phyloP scores from a whole-genome alignment of 2,113 vertebrate genomes.

The Chaetodon trifascialis region DNA sequence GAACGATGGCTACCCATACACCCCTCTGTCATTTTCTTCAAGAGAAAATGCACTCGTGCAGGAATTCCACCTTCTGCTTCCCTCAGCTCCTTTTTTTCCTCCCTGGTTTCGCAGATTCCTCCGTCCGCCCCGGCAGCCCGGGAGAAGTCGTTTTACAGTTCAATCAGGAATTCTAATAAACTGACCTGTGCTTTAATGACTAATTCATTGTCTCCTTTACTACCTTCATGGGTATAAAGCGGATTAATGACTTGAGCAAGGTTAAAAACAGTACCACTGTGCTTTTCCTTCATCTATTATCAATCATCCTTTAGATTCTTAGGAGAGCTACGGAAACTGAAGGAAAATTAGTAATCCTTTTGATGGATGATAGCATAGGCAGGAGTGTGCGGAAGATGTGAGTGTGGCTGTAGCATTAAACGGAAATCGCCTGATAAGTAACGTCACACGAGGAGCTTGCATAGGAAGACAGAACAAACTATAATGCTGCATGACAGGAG shows the following conservation, averaged over 20 bases:
- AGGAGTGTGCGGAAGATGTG: conserved; percentile 66
- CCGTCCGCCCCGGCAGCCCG: conserved; percentile 54
- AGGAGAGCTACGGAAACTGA: conserved; percentile 83
- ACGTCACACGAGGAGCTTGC: conserved; percentile 44
- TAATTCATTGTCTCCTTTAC: conserved; percentile 88
- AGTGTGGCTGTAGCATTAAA: conserved; percentile 66
- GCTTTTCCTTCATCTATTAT: conserved; percentile 84
- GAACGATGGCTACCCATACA: conserved; percentile 50
- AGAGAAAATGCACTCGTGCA: conserved; percentile 58
- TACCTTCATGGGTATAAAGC: conserved; percentile 86
- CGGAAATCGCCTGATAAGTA: conserved; percentile 53
- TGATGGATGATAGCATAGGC: conserved; percentile 80
- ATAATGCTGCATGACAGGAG: conserved; percentile 56
- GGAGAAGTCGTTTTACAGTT: conserved; percentile 85
- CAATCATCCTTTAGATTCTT: conserved; percentile 86
- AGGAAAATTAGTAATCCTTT: conserved; percentile 83
- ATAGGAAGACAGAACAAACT: conserved; percentile 45
- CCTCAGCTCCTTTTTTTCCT: conserved; percentile 61
- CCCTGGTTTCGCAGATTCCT: conserved; percentile 69
- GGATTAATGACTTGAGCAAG: conserved; percentile 87
- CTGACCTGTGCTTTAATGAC: conserved; percentile 86
- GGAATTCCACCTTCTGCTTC: conserved; percentile 55
- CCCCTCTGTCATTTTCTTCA: conserved; percentile 59
- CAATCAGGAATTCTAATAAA: conserved; percentile 88
- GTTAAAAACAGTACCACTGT: conserved; percentile 87